Percentiles rank a stretch among this genome's conserved stretches.
These are phyloP conservation scores for Scrobipalpa costella DNA, from an alignment of 2,888 invertebrate genomes.

Conservation along the genomic window DNA sequence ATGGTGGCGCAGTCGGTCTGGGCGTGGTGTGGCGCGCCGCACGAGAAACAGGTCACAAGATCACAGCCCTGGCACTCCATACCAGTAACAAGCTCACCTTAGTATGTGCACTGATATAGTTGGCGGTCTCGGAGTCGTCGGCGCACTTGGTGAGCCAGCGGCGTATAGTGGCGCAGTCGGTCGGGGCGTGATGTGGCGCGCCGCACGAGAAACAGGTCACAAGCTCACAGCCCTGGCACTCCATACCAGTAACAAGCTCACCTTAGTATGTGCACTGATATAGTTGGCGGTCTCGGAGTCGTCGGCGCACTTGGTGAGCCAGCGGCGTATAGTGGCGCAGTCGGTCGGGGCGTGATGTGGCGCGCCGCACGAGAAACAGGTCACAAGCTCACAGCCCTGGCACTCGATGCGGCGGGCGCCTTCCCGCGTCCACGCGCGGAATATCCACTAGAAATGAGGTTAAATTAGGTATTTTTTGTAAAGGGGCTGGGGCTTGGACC, in stretches of 20 bases:
- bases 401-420: conserved; percentile 89
- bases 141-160: conserved; percentile 99
- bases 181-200: conserved; percentile 99
- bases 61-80: conserved; percentile 95
- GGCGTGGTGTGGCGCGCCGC: conserved; percentile 98
- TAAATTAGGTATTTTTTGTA: not conserved
- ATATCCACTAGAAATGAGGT: conserved; percentile 81
- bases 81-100: conserved; percentile 48
- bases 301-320: conserved; percentile 99
- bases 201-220: conserved; percentile 93
- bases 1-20: conserved; percentile 98
- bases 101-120: conserved; percentile 99
- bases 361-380: conserved; percentile 97
- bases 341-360: conserved; percentile 99
- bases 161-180: conserved; percentile 96
- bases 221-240: not conserved
- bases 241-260: conserved; percentile 45
- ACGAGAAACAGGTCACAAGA: conserved; percentile 95
- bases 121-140: conserved; percentile 99
- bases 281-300: conserved; percentile 99
- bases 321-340: conserved; percentile 96
- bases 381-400: conserved; percentile 91
- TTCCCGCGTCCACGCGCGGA: conserved; percentile 92
- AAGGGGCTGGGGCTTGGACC: not conserved
- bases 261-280: conserved; percentile 98